Percentiles rank a stretch among this genome's conserved stretches.
These are phyloP conservation scores for Hemitrygon akajei DNA, from an alignment of 2,797 vertebrate species.

Conservation along the genomic window DNA sequence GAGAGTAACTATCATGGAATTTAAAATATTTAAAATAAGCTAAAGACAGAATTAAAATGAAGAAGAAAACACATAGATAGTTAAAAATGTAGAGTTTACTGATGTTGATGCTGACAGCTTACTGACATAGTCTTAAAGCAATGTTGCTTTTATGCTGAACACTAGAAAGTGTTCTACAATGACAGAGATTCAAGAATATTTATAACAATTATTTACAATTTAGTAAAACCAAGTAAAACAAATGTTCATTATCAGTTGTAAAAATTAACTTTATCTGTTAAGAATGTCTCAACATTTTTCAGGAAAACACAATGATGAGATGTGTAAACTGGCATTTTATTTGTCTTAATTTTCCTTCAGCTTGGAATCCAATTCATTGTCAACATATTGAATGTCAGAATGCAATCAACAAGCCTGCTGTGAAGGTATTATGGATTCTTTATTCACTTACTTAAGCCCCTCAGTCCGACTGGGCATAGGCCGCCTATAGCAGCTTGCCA, in stretches of 20 bases:
- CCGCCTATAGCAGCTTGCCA: no score
- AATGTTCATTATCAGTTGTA: not conserved
- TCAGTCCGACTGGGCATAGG: no score
- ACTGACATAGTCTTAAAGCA: not conserved
- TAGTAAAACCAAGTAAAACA: not conserved
- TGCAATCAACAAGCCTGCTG: conserved; percentile 96
- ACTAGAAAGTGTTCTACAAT: no score
- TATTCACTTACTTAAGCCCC: not conserved
- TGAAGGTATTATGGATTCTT: conserved; percentile 73
- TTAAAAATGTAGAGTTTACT: not conserved
- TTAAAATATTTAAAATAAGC: not conserved
- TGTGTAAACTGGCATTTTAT: not conserved
- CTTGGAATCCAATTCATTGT: conserved; percentile 99
- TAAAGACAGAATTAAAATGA: not conserved
- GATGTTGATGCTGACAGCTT: not conserved
- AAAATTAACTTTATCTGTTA: not conserved
- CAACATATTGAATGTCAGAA: conserved; percentile 98
- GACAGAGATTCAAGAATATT: not conserved
- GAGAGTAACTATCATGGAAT: not conserved
- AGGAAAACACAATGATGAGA: not conserved
- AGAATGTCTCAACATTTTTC: not conserved
- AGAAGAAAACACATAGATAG: not conserved
- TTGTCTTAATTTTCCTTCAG: conserved; percentile 56
- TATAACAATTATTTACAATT: not conserved
- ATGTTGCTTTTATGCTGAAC: not conserved